phyloP scores from a whole-genome alignment of 2,888 invertebrate genomes.

The Tetragonisca angustula region DNA sequence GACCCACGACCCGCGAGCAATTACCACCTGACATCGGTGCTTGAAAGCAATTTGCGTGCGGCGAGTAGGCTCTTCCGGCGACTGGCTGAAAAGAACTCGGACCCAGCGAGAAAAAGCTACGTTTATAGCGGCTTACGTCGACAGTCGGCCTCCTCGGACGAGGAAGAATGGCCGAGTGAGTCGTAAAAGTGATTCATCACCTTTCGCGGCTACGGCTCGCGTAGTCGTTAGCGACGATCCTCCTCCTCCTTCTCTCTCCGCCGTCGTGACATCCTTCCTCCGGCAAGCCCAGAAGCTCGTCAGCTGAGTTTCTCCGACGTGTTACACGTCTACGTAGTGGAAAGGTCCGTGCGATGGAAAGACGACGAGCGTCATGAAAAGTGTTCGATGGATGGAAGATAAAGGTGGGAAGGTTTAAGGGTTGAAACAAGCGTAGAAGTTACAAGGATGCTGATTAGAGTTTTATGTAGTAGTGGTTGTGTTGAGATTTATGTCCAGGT shows the following conservation, averaged over 20 bases:
- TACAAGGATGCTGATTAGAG: not conserved
- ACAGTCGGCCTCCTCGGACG: constrained; percentile 28
- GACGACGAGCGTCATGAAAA: not conserved
- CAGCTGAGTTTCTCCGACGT: constrained; percentile 26
- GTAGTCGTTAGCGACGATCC: constrained; percentile 66
- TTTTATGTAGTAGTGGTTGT: not conserved
- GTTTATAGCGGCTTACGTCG: constrained; percentile 50
- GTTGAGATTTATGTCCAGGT: not conserved
- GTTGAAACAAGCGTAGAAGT: not conserved
- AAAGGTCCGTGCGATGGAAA: not conserved
- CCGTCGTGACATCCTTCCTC: constrained; percentile 59
- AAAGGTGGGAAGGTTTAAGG: not conserved
- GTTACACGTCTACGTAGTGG: not conserved
- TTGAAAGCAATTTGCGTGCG: constrained; percentile 69
- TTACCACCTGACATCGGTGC: constrained; percentile 65
- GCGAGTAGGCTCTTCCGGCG: constrained; percentile 46
- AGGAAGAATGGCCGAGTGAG: constrained; percentile 57
- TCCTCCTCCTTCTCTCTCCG: constrained; percentile 36
- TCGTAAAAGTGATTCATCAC: constrained; percentile 69
- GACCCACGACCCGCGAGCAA: constrained; percentile 63
- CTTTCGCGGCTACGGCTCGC: constrained; percentile 54
- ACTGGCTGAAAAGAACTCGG: constrained; percentile 16
- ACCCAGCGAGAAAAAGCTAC: constrained; percentile 35
- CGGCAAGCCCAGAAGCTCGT: constrained; percentile 57
- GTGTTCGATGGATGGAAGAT: not conserved